Evolutionary conservation across 2,113 vertebrate species (phyloP), one percentile per base, ranked within the genome.

Genomic region (Odocoileus virginianus): DNA sequence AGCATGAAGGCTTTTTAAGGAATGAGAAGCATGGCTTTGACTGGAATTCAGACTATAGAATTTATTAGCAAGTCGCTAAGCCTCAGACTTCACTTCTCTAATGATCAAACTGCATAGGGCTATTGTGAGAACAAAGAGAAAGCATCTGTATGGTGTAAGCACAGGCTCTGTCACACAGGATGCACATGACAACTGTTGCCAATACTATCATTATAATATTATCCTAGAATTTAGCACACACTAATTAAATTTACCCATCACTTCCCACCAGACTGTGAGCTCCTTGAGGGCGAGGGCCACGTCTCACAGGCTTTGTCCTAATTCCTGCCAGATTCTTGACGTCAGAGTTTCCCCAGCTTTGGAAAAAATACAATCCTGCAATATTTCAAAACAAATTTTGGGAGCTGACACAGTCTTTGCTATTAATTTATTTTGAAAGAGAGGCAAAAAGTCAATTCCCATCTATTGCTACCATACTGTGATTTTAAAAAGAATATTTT

Each of bases 341-440:
- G 36, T 40, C 57, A 87, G 47, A 71, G 40, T n/a, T 91, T 61
- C 52, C 14, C 17, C 17, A 78, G 47, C 74, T 79, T 90, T 36
- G 50, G 60, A 89, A 89, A 43, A 96, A 96, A 76, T 74, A 94
- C 3, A 61, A 28, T 89, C 47, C n/a, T 64, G 40, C 28, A 86
- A 83, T 43, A 89, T 84, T 94, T 92, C 50, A 83, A 87, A 92
- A 87, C 33, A 74, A 61, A 81, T 74, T 54, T 74, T 12, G 36
- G 87, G n/a, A 92, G 67, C 52, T 81, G 67, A 89, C 30, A 83
- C 1, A 43, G 84, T n/a, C 36, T 95, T 90, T 74, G 52, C 33
- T 71, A 83, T 89, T 71, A 64, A 78, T 92, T 96, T 93, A 40
- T 82, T 82, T 67, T 60, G 40, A 78, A 84, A 87, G 54, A 55